Evolutionary conservation across 2,888 invertebrate genomes (phyloP), one percentile per base, ranked within the genome.

Genomic region (Deilephila porcellus): DNA sequence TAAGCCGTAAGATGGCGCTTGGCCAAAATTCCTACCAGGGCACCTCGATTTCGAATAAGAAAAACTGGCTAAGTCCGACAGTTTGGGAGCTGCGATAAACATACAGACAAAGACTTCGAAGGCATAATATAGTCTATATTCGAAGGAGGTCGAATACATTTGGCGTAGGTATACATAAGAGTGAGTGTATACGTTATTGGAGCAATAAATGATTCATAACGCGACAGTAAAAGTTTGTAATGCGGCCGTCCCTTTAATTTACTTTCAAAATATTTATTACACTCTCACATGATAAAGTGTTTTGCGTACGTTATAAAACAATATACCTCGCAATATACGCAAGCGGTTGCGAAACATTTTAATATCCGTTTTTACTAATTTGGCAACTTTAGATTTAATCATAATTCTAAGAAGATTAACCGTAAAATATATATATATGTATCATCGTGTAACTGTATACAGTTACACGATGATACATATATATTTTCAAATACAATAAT

Each of bases 161-260:
- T 4, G 37, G 37, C 5, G 6, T 7, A 25, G 25, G 25, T 25
- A 67, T 67, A 52, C 45, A 67, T 25, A 63, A 63, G 32, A 63
- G 34, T 63, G 34, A 63, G 19, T 19, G 25, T 45, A n/a, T 56
- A 56, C 6, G 0, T 67, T 67, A 52, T 52, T 71, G 19, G 74
- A 71, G 72, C 73, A 73, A 73, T 76, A 76, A 75, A 77, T 20
- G 67, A 67, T 67, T 67, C 25, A 67, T 17, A 11, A n/a, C 34
- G 25, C 52, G 67, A 67, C 67, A 52, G 45, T 67, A 67, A 67
- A 67, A 67, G 67, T 67, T 56, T 56, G 56, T 56, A 25, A 67
- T 52, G 45, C 52, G 52, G 52, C 52, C 45, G 45, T 52, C 20
- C 45, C 25, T 67, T 67, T 34, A 34, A 63, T 63, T 67, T 67